Evolutionary conservation across 2,113 vertebrate species (phyloP), one percentile per base, ranked within the genome.

Genomic region (Cranoglanis bouderius): DNA sequence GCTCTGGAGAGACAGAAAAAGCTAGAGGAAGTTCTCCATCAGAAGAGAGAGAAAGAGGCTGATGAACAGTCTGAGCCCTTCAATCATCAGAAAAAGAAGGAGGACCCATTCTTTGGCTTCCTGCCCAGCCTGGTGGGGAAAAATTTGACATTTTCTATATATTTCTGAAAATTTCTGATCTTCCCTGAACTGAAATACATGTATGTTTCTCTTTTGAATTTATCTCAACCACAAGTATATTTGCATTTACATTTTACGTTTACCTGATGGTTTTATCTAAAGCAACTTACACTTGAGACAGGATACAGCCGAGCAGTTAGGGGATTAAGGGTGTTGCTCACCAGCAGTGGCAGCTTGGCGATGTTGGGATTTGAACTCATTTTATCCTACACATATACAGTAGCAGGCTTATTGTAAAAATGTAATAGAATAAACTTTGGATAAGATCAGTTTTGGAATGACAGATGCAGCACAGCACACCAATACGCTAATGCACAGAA

Each of bases 21-120:
- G 49, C 88, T 93, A 57, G 93, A 94, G 26, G 90, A 95, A 0
- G 43, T 90, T n/a, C 72, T 94, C 77, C 92, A 90, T 38, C 88
- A 91, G 88, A 96, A 96, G 89, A 93, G 75, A 24, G 92, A 94
- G 86, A 91, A 85, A 86, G 92, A 95, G 49, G 86, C 84, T 32
- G 86, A 90, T 18, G 61, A 86, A 24, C 90, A 92, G 21, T 7
- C 59, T 0, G 93, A 96, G 18, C 61, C 92, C 32, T 85, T 96
- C 89, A 96, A 93, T 0, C 97, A 97, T 77, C 95, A 97, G 12
- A 96, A 97, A 92, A 65, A 65, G 26, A 96, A 98, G 96, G 97
- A 99, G 90, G 98, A 99, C 90, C 93, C 92, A 90, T 96, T 99
- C 90, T 99, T 99, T 63, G 97, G 96, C 7, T 99, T 99, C 93